These are phyloP conservation scores for Neodiprion pinetum DNA, from an alignment of 1,140 invertebrate species.

Conservation along the genomic window DNA sequence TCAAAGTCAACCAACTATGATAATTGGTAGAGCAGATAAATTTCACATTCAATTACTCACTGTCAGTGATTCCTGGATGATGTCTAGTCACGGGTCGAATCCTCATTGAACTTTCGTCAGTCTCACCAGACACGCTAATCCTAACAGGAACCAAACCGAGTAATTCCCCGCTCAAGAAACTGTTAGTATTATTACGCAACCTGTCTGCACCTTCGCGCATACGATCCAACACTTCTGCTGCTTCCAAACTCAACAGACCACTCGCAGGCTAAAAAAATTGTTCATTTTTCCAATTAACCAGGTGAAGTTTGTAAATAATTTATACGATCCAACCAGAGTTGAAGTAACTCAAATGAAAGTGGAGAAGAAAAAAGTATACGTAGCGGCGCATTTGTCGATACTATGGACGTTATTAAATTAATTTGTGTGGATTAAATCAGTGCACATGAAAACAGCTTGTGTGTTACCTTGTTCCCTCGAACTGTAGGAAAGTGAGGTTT, in stretches of 20 bases:
- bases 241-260: conserved; percentile 60
- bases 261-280: conserved; percentile 46
- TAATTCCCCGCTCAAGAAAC: conserved; percentile 74
- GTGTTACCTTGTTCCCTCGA: conserved; percentile 56
- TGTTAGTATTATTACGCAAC: conserved; percentile 80
- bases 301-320: no score
- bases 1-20: not conserved
- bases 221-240: conserved; percentile 70
- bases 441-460: not conserved
- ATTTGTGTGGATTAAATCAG: no score
- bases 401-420: no score
- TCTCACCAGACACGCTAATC: conserved; percentile 60
- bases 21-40: not conserved
- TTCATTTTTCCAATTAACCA: not conserved
- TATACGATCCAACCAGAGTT: no score
- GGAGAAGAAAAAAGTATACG: no score
- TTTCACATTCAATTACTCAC: conserved; percentile 31
- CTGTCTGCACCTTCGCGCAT: conserved; percentile 73
- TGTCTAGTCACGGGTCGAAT: conserved; percentile 54
- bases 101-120: conserved; percentile 54
- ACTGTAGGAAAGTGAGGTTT: conserved; percentile 52
- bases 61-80: conserved; percentile 44
- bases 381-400: no score
- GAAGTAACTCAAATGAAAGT: no score
- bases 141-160: conserved; percentile 61